Conservation (phyloP, 2,888 invertebrate species). For the Ptilodon capucinus region DNA sequence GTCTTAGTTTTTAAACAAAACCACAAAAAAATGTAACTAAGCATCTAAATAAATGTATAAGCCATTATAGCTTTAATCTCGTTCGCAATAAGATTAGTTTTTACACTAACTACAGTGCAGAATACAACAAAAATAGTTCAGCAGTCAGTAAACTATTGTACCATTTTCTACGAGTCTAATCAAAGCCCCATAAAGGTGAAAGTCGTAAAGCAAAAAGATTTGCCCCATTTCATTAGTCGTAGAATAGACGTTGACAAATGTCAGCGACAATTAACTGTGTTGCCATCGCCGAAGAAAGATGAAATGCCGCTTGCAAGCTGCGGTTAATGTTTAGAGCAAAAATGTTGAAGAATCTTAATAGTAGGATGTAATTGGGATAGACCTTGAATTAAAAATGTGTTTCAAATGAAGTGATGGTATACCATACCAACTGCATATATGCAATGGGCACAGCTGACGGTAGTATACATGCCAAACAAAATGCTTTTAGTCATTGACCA, state of each 20-base stretch:
- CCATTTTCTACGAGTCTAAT: neutral
- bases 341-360: constrained; percentile 15
- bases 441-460: too few relatives aligned
- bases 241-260: constrained; percentile 17
- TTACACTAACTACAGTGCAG: neutral
- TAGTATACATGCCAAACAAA: too few relatives aligned
- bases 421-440: too few relatives aligned
- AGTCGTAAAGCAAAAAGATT: too few relatives aligned
- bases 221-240: too few relatives aligned
- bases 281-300: constrained; percentile 7
- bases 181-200: neutral
- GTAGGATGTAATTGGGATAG: neutral
- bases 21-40: constrained; percentile 1
- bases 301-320: constrained; percentile 12
- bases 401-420: too few relatives aligned
- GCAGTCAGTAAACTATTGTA: neutral
- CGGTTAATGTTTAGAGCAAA: constrained; percentile 12
- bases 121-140: neutral
- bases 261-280: constrained; percentile 8
- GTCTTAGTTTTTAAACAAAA: constrained; percentile 28
- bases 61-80: neutral
- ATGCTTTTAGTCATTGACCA: too few relatives aligned
- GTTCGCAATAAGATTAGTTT: neutral
- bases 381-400: neutral
- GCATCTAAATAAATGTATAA: neutral